These are phyloP conservation scores for Bombycilla garrulus DNA, from an alignment of 2,113 vertebrate species.

Conservation along the genomic window DNA sequence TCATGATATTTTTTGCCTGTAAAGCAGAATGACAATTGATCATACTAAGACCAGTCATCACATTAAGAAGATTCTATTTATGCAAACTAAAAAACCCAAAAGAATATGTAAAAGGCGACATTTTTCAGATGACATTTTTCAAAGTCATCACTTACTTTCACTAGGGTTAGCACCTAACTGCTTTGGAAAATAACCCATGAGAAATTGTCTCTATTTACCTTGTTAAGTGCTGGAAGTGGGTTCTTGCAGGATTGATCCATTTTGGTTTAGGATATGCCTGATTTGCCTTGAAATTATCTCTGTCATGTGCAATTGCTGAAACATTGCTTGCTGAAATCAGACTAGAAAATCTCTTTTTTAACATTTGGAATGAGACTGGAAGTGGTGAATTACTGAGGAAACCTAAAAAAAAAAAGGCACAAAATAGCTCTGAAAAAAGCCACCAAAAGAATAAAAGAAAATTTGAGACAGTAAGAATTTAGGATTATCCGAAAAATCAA, in stretches of 20 bases:
- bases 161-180: neutral
- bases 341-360: neutral
- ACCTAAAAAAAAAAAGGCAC: neutral
- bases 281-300: neutral
- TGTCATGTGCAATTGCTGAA: neutral
- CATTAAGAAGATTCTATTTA: neutral
- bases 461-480: neutral
- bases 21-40: neutral
- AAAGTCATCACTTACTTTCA: neutral
- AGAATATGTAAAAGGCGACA: neutral
- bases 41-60: neutral
- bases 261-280: neutral
- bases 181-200: neutral
- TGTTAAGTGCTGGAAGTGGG: neutral
- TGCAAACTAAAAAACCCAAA: neutral
- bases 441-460: neutral
- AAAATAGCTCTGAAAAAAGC: neutral
- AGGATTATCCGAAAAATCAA: neutral
- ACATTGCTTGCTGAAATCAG: neutral
- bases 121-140: neutral
- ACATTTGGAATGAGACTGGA: neutral
- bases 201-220: neutral
- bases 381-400: neutral
- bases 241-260: neutral
- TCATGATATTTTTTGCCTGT: neutral